These are phyloP conservation scores for Neelides folsomi DNA, from an alignment of 2,888 invertebrate species.

Conservation along the genomic window DNA sequence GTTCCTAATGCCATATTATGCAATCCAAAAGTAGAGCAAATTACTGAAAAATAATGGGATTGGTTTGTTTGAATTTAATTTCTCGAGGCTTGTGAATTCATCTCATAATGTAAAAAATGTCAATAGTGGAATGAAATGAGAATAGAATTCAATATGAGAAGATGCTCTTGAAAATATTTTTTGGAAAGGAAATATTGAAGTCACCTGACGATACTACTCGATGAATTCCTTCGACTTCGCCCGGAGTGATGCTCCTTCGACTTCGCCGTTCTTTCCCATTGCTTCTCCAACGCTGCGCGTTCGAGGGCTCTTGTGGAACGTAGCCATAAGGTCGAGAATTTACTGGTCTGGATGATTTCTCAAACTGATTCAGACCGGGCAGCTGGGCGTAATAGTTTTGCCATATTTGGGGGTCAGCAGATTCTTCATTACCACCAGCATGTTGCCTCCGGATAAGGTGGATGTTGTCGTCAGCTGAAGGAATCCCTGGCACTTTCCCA, in stretches of 20 bases:
- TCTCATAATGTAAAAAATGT: too few relatives aligned
- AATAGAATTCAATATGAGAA: too few relatives aligned
- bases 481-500: constrained; percentile 11
- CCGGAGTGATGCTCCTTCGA: constrained; percentile 29
- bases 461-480: not conserved
- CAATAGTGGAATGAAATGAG: too few relatives aligned
- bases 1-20: too few relatives aligned
- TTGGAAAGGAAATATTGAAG: not conserved
- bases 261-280: constrained; percentile 3
- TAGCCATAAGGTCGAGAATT: too few relatives aligned
- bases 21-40: too few relatives aligned
- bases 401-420: not conserved
- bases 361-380: not conserved
- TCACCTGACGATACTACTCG: constrained; percentile 32
- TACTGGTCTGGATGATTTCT: constrained; percentile 1
- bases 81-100: too few relatives aligned
- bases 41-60: too few relatives aligned
- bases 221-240: constrained; percentile 31
- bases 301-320: not conserved
- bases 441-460: constrained; percentile 2
- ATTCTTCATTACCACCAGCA: not conserved
- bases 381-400: not conserved
- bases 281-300: not conserved
- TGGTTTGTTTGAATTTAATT: too few relatives aligned
- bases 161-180: too few relatives aligned